Evolutionary conservation across 2,888 invertebrate species (phyloP).

Genomic region (Gymnosoma rotundatum): DNA sequence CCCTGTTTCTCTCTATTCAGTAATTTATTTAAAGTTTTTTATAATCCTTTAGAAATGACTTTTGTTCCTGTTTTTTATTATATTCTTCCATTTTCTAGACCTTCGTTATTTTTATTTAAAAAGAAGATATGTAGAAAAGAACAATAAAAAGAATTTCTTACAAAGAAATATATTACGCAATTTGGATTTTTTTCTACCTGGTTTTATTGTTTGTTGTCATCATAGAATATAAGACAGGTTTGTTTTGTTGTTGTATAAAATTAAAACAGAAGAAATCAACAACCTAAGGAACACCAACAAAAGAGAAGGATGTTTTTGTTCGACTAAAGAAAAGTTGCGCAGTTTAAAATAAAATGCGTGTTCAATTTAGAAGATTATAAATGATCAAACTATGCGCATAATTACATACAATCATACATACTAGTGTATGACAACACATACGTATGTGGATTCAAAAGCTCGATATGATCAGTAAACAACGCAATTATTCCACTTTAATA

Average conservation of each 20-base stretch:
- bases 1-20: conserved; percentile 21
- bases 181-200: conserved; percentile 52
- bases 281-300: conserved; percentile 4
- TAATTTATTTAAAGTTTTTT: not conserved
- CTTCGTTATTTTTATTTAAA: conserved; percentile 47
- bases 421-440: too few species aligned
- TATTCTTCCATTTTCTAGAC: conserved; percentile 66
- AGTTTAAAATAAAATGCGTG: conserved; percentile 49
- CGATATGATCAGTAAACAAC: too few species aligned
- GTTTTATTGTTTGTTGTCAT: conserved; percentile 45
- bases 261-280: conserved; percentile 39
- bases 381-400: not conserved
- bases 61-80: conserved; percentile 43
- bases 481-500: too few species aligned
- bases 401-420: too few species aligned
- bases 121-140: not conserved
- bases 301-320: conserved; percentile 42
- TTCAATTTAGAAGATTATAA: conserved; percentile 1
- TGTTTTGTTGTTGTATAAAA: conserved; percentile 19
- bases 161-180: conserved; percentile 56
- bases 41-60: conserved; percentile 59
- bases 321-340: conserved; percentile 44
- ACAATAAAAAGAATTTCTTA: conserved; percentile 32
- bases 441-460: too few species aligned
- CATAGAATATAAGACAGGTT: conserved; percentile 60